These are phyloP conservation scores for Sardina pilchardus DNA, from an alignment of 2,113 vertebrate species.

Conservation along the genomic window DNA sequence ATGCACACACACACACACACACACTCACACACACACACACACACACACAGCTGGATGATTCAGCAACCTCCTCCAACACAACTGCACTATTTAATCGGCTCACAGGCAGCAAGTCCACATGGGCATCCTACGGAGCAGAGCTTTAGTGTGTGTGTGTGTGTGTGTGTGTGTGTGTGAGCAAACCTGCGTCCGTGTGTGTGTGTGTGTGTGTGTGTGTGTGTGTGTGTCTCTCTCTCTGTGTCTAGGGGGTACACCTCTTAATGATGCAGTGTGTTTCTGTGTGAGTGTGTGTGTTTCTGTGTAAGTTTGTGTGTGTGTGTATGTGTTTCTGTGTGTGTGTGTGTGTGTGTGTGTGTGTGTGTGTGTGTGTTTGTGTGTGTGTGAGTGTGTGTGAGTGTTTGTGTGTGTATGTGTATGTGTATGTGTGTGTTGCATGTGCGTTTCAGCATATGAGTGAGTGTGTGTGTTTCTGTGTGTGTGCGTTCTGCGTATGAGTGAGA, in stretches of 20 bases:
- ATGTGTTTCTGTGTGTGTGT: neutral
- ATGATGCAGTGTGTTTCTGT: neutral
- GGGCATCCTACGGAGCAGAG: too few relatives aligned
- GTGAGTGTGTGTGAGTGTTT: neutral
- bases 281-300: neutral
- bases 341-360: neutral
- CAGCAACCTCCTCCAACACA: neutral
- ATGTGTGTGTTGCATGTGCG: neutral
- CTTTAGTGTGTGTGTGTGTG: too few relatives aligned
- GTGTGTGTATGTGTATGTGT: neutral
- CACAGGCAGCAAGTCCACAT: neutral
- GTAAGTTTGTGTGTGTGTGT: neutral
- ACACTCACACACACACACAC: neutral
- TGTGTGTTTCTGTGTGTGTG: too few relatives aligned
- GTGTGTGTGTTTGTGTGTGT: neutral
- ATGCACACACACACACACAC: neutral
- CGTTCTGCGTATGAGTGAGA: neutral
- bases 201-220: too few relatives aligned
- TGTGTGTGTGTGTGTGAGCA: too few relatives aligned
- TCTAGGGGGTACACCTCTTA: too few relatives aligned
- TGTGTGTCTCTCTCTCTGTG: neutral
- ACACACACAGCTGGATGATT: constrained; percentile 34
- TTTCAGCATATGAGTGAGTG: neutral
- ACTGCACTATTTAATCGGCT: neutral
- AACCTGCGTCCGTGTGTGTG: too few relatives aligned